Conservation (phyloP, 1,140 invertebrate species). For the Drosophila sucinea region DNA sequence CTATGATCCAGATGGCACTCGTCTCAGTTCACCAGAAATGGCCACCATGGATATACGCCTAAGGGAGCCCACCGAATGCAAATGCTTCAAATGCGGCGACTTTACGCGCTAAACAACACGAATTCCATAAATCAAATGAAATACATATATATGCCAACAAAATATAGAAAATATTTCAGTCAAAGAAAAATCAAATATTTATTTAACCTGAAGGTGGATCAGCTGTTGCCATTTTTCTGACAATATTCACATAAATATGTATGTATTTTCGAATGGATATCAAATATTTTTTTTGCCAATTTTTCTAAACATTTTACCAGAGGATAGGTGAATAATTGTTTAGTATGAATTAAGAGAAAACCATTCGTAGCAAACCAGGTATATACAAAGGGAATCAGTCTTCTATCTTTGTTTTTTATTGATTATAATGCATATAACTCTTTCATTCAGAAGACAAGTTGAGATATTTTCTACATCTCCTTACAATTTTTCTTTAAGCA, state of each 20-base stretch:
- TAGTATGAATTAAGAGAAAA: not conserved
- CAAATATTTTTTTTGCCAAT: not conserved
- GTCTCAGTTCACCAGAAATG: constrained; percentile 86
- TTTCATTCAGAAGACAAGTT: too few relatives aligned
- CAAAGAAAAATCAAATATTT: constrained; percentile 6
- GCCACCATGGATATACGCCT: constrained; percentile 91
- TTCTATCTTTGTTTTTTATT: too few relatives aligned
- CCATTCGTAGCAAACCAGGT: not conserved
- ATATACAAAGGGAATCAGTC: too few relatives aligned
- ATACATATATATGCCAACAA: constrained; percentile 10
- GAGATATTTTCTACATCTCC: too few relatives aligned
- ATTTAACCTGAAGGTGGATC: not conserved
- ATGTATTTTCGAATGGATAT: not conserved
- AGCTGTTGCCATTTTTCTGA: constrained; percentile 1
- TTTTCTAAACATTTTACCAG: not conserved
- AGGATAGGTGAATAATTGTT: not conserved
- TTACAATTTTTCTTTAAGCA: too few relatives aligned
- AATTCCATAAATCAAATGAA: not conserved
- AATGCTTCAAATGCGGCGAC: constrained; percentile 94
- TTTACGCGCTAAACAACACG: constrained; percentile 85
- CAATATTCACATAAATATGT: not conserved
- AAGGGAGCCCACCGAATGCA: constrained; percentile 93
- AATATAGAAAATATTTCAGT: constrained; percentile 40
- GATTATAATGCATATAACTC: too few relatives aligned
- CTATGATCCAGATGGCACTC: constrained; percentile 92